A percentile compares a stretch with the other conserved stretches of the same genome.
Conservation (phyloP, 2,113 vertebrate genomes). For the Mola mola region DNA sequence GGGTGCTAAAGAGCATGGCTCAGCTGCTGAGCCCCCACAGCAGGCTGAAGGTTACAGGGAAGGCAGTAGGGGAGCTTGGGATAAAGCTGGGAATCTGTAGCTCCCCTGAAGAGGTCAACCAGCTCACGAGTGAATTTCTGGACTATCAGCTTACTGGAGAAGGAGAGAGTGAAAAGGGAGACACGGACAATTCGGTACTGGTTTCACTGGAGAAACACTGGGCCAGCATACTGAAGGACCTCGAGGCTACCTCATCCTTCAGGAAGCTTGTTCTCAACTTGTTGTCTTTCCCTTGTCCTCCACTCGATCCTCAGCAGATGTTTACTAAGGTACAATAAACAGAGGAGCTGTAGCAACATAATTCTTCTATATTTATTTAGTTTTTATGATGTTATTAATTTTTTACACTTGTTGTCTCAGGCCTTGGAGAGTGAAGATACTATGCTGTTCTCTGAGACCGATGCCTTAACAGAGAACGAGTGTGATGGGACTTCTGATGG, state of each 20-base stretch:
- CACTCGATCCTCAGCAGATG: constrained; percentile 64
- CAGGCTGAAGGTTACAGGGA: constrained; percentile 46
- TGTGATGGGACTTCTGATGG: constrained; percentile 38
- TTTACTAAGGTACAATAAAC: constrained; percentile 70
- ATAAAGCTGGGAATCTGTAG: constrained; percentile 65
- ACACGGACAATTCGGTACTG: neutral
- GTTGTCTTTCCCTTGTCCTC: constrained; percentile 75
- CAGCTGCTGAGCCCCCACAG: constrained; percentile 72
- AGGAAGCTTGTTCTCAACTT: constrained; percentile 78
- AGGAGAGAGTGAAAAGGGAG: constrained; percentile 11
- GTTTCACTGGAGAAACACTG: constrained; percentile 69
- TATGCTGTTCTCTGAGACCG: constrained; percentile 27
- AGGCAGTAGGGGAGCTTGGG: constrained; percentile 66
- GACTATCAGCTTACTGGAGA: constrained; percentile 66
- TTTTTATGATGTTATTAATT: neutral
- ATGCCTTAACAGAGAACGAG: constrained; percentile 50
- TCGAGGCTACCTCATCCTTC: constrained; percentile 58
- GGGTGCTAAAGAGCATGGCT: constrained; percentile 55
- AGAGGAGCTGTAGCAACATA: neutral
- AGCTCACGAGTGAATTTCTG: constrained; percentile 72
- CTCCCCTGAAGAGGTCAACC: constrained; percentile 43
- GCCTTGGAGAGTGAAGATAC: constrained; percentile 52
- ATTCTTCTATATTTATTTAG: too few relatives aligned
- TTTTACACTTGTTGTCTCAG: constrained; percentile 29
- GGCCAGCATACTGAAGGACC: constrained; percentile 61